phyloP scores from a whole-genome alignment of 2,113 vertebrate genomes.

The Sakesphorus luctuosus region DNA sequence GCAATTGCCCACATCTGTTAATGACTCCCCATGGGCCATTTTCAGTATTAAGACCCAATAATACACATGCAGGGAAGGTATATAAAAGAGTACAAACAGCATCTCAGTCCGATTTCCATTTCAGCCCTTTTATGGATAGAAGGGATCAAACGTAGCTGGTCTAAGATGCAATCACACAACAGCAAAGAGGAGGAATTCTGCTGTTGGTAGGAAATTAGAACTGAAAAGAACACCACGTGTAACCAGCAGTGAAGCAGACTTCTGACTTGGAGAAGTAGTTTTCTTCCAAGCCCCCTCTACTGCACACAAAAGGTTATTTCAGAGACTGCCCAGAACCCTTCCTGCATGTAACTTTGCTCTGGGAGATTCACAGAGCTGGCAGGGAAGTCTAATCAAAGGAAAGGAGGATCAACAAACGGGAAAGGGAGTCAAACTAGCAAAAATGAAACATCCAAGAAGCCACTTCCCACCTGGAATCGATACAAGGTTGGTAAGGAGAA shows the following conservation, averaged over 20 bases:
- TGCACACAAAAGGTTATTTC: not conserved
- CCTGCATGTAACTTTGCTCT: not conserved
- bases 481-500: not conserved
- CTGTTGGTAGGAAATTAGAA: not conserved
- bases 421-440: not conserved
- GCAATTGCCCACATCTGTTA: not conserved
- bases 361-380: not conserved
- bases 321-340: not conserved
- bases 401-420: not conserved
- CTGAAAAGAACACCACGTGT: not conserved
- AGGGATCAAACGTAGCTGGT: not conserved
- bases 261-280: not conserved
- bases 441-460: not conserved
- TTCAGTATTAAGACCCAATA: not conserved
- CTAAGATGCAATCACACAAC: not conserved
- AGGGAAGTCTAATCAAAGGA: not conserved
- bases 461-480: not conserved
- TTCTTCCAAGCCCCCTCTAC: not conserved
- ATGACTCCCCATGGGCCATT: not conserved
- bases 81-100: not conserved
- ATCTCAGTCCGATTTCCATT: not conserved
- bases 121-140: not conserved
- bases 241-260: not conserved
- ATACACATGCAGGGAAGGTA: not conserved
- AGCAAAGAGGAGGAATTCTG: not conserved